Conservation (phyloP, 2,797 vertebrate species). For the Melanotaenia trifasciata region DNA sequence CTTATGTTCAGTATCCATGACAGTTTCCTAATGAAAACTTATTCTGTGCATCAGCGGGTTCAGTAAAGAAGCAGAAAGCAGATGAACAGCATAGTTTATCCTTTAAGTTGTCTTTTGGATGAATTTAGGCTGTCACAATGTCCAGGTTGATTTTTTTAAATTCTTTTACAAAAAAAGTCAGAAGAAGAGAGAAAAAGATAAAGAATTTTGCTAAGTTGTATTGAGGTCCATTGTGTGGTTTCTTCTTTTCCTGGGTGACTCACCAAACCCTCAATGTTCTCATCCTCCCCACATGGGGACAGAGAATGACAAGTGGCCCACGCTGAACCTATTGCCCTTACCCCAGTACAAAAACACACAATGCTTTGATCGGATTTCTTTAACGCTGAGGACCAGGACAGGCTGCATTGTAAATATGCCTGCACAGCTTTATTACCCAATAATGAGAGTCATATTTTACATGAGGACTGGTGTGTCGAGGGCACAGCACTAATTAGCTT, state of each 20-base stretch:
- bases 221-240: slow-evolving; percentile 69
- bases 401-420: slow-evolving; percentile 68
- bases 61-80: background rate
- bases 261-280: slow-evolving; percentile 55
- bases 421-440: slow-evolving; percentile 66
- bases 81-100: background rate
- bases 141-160: background rate
- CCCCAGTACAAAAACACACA: slow-evolving; percentile 47
- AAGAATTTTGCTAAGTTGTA: slow-evolving; percentile 64
- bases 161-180: slow-evolving; percentile 33
- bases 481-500: slow-evolving; percentile 68
- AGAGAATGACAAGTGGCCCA: slow-evolving; percentile 66
- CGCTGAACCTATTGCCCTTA: slow-evolving; percentile 48
- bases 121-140: background rate
- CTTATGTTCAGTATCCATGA: background rate
- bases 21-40: background rate
- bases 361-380: slow-evolving; percentile 59
- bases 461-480: slow-evolving; percentile 53
- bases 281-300: slow-evolving; percentile 43
- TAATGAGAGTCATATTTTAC: slow-evolving; percentile 78
- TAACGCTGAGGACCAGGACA: slow-evolving; percentile 38
- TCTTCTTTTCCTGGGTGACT: slow-evolving; percentile 72
- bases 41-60: background rate
- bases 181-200: slow-evolving; percentile 26
- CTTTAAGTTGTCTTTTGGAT: background rate